phyloP scores from a whole-genome alignment of 2,113 vertebrate genomes.

The Peromyscus maniculatus region DNA sequence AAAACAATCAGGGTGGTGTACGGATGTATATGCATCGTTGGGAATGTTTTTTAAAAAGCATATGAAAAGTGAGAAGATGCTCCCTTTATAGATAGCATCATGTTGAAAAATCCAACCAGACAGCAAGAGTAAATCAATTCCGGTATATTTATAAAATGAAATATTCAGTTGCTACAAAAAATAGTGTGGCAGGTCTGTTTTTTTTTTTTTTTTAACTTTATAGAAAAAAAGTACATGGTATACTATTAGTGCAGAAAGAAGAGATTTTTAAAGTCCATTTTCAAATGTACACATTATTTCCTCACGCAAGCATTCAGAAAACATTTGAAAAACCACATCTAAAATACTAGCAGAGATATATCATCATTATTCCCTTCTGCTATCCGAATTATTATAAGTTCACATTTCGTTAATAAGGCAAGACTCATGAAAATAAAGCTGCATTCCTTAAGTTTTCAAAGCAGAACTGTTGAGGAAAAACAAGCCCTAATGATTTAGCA shows the following conservation, averaged over 20 bases:
- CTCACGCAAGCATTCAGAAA: background rate
- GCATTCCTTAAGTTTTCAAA: background rate
- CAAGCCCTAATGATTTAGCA: background rate
- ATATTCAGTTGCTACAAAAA: background rate
- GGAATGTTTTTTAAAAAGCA: background rate
- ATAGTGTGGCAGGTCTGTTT: background rate
- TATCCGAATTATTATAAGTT: background rate
- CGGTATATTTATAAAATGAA: conserved; percentile 25
- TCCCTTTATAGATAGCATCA: conserved; percentile 56
- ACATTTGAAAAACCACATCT: background rate
- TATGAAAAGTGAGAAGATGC: conserved; percentile 32
- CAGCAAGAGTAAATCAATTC: background rate
- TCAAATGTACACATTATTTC: background rate
- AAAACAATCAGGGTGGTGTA: conserved; percentile 50
- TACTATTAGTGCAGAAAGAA: conserved; percentile 9
- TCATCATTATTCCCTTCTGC: conserved; percentile 1
- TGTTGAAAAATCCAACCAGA: conserved; percentile 25
- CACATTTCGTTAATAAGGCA: background rate
- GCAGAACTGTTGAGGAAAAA: background rate
- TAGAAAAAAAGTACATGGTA: conserved; percentile 34
- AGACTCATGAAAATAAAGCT: background rate
- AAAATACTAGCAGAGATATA: conserved; percentile 35
- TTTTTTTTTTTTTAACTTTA: conserved; percentile 15
- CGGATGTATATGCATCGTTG: conserved; percentile 3
- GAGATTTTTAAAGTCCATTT: conserved; percentile 14